phyloP scores from a whole-genome alignment of 64 coral and sea anemone species.

The Actinia equina region DNA sequence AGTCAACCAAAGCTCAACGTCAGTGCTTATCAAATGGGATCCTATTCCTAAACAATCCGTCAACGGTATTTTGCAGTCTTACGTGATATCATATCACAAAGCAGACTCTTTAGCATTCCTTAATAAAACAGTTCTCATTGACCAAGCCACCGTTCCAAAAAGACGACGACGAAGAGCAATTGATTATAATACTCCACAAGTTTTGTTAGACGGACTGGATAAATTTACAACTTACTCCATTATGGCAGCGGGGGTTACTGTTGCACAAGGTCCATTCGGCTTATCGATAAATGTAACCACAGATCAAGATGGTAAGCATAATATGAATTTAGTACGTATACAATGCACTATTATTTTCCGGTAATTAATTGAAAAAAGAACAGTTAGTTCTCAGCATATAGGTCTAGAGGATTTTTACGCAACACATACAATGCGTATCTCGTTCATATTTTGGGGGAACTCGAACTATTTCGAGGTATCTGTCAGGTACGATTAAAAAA shows the following conservation, averaged over 20 bases:
- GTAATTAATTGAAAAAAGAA: too few species aligned
- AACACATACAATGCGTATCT: too few species aligned
- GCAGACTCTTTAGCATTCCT: not conserved
- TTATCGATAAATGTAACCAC: not conserved
- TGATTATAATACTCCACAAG: not conserved
- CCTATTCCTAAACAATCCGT: not conserved
- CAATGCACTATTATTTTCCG: too few species aligned
- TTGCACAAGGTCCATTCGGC: constrained; percentile 8
- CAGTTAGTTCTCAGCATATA: too few species aligned
- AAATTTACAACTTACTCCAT: constrained; percentile 17
- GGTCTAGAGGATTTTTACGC: too few species aligned
- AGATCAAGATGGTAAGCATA: constrained; percentile 19
- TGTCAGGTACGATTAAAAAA: too few species aligned
- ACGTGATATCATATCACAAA: not conserved
- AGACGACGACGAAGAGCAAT: not conserved
- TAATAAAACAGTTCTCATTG: not conserved
- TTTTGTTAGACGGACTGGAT: not conserved
- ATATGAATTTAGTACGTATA: not conserved
- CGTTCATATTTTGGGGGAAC: too few species aligned
- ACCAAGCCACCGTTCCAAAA: not conserved
- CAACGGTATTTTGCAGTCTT: constrained; percentile 17
- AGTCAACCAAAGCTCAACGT: constrained; percentile 5
- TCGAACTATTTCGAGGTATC: too few species aligned
- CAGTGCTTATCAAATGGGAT: not conserved
- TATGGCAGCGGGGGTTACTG: not conserved